Percentiles rank a stretch among this genome's conserved stretches.
These are phyloP conservation scores for Drosophila dunni DNA, from an alignment of 1,140 invertebrate genomes.

Conservation along the genomic window DNA sequence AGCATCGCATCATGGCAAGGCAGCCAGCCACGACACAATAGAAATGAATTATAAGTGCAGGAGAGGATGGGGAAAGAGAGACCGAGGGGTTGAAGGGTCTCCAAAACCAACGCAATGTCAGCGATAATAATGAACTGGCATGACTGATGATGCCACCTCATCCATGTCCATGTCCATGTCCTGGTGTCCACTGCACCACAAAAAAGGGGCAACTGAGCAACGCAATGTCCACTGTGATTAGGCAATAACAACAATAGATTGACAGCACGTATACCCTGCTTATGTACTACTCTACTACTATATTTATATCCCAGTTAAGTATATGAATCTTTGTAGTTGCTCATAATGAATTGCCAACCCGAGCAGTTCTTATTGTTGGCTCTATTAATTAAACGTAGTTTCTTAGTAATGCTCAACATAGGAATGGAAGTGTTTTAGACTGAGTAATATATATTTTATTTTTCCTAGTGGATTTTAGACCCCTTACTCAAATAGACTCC, in stretches of 20 bases:
- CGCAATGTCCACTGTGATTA: conserved; percentile 67
- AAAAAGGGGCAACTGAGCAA: conserved; percentile 53
- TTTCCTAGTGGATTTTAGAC: too few species aligned
- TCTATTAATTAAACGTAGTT: conserved; percentile 4
- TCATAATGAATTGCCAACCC: conserved; percentile 8
- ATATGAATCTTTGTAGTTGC: not conserved
- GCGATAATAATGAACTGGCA: conserved; percentile 80
- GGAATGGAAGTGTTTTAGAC: not conserved
- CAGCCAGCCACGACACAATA: conserved; percentile 64
- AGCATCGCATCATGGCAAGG: conserved; percentile 47
- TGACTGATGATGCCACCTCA: conserved; percentile 71
- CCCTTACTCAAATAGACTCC: too few species aligned
- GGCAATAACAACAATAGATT: conserved; percentile 36
- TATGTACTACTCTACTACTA: conserved; percentile 7
- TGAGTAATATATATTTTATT: too few species aligned
- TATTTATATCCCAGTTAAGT: not conserved
- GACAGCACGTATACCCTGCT: conserved; percentile 1
- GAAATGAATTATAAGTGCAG: conserved; percentile 78
- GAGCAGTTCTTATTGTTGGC: conserved; percentile 47
- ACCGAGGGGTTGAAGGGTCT: too few species aligned
- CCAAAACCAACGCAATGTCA: conserved; percentile 52
- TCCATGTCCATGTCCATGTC: not conserved
- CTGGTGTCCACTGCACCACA: conserved; percentile 43
- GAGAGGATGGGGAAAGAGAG: not conserved
- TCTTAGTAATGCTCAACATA: not conserved